Evolutionary conservation across 2,888 invertebrate species (phyloP).

Genomic region (Drosophila sordidapex): DNA sequence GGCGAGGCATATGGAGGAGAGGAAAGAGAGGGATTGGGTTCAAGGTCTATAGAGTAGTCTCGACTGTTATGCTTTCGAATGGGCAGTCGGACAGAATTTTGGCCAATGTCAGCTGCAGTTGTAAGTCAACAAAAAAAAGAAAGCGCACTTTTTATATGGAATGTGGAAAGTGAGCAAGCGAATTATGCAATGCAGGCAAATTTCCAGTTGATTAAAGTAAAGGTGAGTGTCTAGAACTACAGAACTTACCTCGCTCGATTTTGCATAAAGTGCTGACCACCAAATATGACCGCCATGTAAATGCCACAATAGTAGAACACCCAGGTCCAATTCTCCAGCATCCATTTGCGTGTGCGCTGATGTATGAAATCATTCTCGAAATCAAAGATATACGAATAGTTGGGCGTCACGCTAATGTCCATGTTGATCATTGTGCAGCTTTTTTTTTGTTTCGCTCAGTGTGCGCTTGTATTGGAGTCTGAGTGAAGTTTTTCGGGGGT

Average conservation of each 20-base stretch:
- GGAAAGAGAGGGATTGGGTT: constrained; percentile 25
- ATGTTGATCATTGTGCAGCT: constrained; percentile 84
- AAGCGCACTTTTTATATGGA: not conserved
- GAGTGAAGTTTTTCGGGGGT: constrained; percentile 2
- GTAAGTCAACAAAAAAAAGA: not conserved
- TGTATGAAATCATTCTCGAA: constrained; percentile 98
- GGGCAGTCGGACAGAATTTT: constrained; percentile 7
- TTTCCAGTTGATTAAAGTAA: constrained; percentile 18
- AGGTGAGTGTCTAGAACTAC: not conserved
- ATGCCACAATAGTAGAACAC: constrained; percentile 94
- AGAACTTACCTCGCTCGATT: constrained; percentile 90
- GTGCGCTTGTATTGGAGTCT: constrained; percentile 8
- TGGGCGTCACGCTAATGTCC: constrained; percentile 89
- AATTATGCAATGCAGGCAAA: constrained; percentile 55
- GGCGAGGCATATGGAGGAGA: not conserved
- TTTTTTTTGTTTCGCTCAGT: constrained; percentile 1
- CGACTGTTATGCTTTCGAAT: constrained; percentile 9
- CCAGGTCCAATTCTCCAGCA: constrained; percentile 98
- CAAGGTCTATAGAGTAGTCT: constrained; percentile 29
- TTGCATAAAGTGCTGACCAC: constrained; percentile 97
- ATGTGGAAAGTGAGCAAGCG: constrained; percentile 3
- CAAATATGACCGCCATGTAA: constrained; percentile 97
- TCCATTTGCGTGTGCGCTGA: constrained; percentile 95
- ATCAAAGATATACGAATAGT: constrained; percentile 97
- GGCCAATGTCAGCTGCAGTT: constrained; percentile 38